These are phyloP conservation scores for Steromphala cineraria DNA, from an alignment of 2,888 invertebrate genomes.

Conservation along the genomic window DNA sequence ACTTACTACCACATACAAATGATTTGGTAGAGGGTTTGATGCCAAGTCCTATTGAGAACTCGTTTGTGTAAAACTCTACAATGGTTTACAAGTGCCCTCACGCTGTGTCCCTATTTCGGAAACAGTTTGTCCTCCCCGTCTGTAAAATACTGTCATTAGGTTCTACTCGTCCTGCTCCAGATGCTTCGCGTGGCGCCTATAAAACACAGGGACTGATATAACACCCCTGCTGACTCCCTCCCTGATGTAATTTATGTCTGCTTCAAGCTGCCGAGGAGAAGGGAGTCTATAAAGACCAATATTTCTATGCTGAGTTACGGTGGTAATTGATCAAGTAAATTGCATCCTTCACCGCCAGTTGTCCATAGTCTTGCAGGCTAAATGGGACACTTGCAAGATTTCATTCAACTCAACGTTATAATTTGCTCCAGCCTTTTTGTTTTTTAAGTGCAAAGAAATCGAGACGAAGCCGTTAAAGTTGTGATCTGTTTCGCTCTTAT, in stretches of 20 bases:
- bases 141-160: not conserved
- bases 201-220: not conserved
- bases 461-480: too few relatives aligned
- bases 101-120: not conserved
- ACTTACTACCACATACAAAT: too few relatives aligned
- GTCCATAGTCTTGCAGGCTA: not conserved
- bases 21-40: too few relatives aligned
- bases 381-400: not conserved
- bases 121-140: not conserved
- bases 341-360: not conserved
- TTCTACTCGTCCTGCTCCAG: not conserved
- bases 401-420: too few relatives aligned
- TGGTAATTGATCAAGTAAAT: constrained; percentile 11
- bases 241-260: constrained; percentile 1
- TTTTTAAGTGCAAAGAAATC: too few relatives aligned
- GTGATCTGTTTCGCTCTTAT: too few relatives aligned
- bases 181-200: not conserved
- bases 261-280: not conserved
- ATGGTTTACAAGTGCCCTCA: too few relatives aligned
- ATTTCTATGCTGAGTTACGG: constrained; percentile 8
- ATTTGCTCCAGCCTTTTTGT: too few relatives aligned
- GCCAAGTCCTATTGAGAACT: too few relatives aligned
- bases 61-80: too few relatives aligned
- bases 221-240: not conserved
- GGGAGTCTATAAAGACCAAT: not conserved